These are phyloP conservation scores for Phalangium opilio DNA, from an alignment of 2,888 invertebrate species.

Conservation along the genomic window DNA sequence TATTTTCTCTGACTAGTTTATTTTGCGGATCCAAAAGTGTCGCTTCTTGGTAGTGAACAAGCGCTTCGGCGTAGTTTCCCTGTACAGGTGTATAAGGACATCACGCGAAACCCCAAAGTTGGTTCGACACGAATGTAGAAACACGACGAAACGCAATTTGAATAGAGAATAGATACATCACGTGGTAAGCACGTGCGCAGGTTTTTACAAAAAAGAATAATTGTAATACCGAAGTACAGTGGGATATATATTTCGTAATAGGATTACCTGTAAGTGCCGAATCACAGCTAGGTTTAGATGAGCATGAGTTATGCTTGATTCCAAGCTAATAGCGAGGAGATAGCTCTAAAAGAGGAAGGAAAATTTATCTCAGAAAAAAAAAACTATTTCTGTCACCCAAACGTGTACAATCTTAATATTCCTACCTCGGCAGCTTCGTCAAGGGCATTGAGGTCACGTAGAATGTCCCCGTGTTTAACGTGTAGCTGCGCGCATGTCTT, in stretches of 20 bases:
- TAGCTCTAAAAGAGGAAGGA: constrained; percentile 21
- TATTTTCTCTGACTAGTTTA: neutral
- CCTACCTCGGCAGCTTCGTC: constrained; percentile 21
- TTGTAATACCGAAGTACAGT: no score
- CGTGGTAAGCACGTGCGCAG: no score
- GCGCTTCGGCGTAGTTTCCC: constrained; percentile 1
- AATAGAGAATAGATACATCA: no score
- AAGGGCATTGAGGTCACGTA: constrained; percentile 22
- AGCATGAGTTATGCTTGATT: constrained; percentile 21
- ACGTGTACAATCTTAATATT: neutral
- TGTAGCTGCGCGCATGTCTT: constrained; percentile 21
- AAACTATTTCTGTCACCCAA: neutral
- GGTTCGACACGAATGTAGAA: no score
- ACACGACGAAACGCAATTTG: no score
- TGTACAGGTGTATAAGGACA: no score
- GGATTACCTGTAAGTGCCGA: constrained; percentile 18
- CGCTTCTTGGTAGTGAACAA: constrained; percentile 1
- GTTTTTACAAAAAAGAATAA: no score
- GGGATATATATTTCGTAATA: neutral
- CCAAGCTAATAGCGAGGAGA: constrained; percentile 21
- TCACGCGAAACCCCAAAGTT: no score
- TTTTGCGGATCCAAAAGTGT: neutral
- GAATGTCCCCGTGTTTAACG: constrained; percentile 22
- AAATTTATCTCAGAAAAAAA: no score
- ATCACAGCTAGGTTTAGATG: constrained; percentile 23